Base-by-base conservation (phyloP, 2,113 vertebrate genomes). In the Cryptomyrus ogoouensis region DNA sequence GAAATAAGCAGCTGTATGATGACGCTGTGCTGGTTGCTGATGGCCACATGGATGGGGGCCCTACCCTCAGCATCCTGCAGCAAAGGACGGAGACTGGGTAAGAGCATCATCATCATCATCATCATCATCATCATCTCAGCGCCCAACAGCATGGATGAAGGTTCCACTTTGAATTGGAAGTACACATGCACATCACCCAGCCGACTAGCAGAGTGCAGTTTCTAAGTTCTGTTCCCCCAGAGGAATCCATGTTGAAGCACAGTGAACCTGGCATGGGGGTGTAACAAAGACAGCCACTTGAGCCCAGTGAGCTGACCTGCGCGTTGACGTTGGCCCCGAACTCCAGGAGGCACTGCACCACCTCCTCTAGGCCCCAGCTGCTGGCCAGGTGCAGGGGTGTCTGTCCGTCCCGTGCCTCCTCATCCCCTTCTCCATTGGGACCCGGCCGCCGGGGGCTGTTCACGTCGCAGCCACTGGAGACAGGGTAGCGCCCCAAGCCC, bases 1-100 rank as follows among this genome's bases (percentile, higher is more conserved):
- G 97, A 99, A 91, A 99, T 98, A 94, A 99, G 95, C 90, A 99
- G 94, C 95, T 99, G 98, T 90, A 99, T 99, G 90, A 99, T 99
- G 93, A 98, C 95, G 3, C 95, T 94, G 89, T 99, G 98, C 91
- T 99, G 98, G 95, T 95, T 99, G 95, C 98, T 98, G 90, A 99
- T 98, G 91, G 98, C 98, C 93, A 98, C 95, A 0, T 99, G 98
- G 93, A 99, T 96, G 87, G 98, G 97, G 13, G 98, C 96, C 91
- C 98, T 97, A 88, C 98, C 98, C 92, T 99, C 98, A 58, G 98
- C 96, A 95, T 99, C 98, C 98, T 99, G 89, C 19, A 88, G 21
- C 66, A 42, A 66, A 44, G 49, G n/a, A 31, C 4, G 10, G 5
- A 31, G 92, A 17, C 27, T 31, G 27, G n/a, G 62, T 70, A 70